These are phyloP conservation scores for Drosophila erecta DNA, from an alignment of 1,140 invertebrate species.

Conservation along the genomic window DNA sequence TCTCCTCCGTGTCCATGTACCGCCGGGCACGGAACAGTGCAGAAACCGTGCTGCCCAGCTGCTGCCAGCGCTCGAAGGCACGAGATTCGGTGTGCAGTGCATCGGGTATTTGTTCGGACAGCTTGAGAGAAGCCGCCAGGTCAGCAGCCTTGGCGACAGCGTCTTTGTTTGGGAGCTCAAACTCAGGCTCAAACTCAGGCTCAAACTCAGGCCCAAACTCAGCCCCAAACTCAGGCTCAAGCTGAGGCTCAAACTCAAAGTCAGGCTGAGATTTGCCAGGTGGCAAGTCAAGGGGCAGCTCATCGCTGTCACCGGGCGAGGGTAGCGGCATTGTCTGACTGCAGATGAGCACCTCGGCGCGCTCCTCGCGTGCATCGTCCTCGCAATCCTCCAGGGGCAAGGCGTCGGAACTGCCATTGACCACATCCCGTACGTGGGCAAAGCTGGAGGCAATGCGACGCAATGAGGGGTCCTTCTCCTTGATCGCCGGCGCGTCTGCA, in stretches of 20 bases:
- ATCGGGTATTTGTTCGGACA: neutral
- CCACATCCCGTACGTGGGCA: slow-evolving; percentile 46
- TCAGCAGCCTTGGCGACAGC: neutral
- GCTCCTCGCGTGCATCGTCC: slow-evolving; percentile 54
- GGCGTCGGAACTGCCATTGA: slow-evolving; percentile 21
- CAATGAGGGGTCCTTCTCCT: slow-evolving; percentile 11
- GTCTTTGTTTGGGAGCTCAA: neutral
- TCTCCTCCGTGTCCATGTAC: slow-evolving; percentile 1
- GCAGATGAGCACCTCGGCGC: slow-evolving; percentile 53
- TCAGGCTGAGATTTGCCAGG: too few species aligned
- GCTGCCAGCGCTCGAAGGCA: slow-evolving; percentile 58
- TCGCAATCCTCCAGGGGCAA: slow-evolving; percentile 52
- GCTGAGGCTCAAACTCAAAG: too few species aligned
- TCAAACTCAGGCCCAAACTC: too few species aligned
- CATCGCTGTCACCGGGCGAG: neutral
- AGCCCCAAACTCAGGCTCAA: too few species aligned
- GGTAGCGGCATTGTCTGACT: slow-evolving; percentile 30
- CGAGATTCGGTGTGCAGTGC: slow-evolving; percentile 13
- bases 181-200: too few species aligned
- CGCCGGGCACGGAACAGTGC: slow-evolving; percentile 55
- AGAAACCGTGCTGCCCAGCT: slow-evolving; percentile 55
- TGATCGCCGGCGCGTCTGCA: neutral
- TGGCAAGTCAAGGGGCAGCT: neutral
- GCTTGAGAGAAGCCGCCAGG: too few species aligned
- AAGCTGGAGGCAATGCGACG: slow-evolving; percentile 64